Evolutionary conservation across 2,888 invertebrate genomes (phyloP).

Genomic region (Rotaria macrura): DNA sequence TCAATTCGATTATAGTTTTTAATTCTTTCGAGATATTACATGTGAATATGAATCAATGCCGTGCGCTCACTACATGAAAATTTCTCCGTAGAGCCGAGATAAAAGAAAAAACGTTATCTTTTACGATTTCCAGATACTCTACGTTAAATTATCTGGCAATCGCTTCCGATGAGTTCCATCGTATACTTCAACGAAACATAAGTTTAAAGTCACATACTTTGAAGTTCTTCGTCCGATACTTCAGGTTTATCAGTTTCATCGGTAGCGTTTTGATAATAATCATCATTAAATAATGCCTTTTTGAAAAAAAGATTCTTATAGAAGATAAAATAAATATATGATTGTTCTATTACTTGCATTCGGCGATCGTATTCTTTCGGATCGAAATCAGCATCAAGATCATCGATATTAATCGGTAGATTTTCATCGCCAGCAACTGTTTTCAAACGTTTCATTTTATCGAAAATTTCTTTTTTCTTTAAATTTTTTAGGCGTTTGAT

Average conservation of each 20-base stretch:
- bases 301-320: slow-evolving; percentile 29
- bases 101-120: no score
- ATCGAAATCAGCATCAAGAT: slow-evolving; percentile 69
- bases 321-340: no score
- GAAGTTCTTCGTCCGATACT: slow-evolving; percentile 31
- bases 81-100: no score
- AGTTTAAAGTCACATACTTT: neutral
- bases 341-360: slow-evolving; percentile 56
- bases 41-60: no score
- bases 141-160: no score
- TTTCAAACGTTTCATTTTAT: slow-evolving; percentile 72
- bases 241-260: slow-evolving; percentile 37
- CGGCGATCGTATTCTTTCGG: slow-evolving; percentile 72
- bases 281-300: slow-evolving; percentile 69
- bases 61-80: no score
- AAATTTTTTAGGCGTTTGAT: slow-evolving; percentile 72
- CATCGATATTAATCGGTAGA: slow-evolving; percentile 63
- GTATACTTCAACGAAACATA: neutral
- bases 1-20: no score
- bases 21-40: no score
- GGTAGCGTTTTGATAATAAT: slow-evolving; percentile 63
- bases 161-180: no score
- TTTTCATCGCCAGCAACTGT: slow-evolving; percentile 73
- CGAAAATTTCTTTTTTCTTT: slow-evolving; percentile 76
- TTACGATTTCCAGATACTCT: no score